Evolutionary conservation across 2,888 invertebrate genomes (phyloP), one percentile per base, ranked within the genome.

Genomic region (Caenorhabditis becei): DNA sequence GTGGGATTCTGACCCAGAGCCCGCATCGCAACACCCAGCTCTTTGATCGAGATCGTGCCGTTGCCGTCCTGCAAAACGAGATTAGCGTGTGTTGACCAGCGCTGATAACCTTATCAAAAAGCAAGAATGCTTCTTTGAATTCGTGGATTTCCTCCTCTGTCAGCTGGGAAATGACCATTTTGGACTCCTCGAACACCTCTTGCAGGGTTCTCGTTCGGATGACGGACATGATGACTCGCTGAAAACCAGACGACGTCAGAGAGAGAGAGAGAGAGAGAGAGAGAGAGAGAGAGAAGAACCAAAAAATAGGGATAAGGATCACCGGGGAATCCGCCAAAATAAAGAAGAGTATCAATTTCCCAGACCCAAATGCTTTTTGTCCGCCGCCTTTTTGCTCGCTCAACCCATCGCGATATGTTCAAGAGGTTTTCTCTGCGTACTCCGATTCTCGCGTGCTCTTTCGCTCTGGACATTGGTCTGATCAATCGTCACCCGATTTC

Each of bases 1-100:
- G 86, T 86, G 5, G 86, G 86, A 61, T 86, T 86, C 59, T 86
- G 86, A n/a, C 86, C 86, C 11, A 86, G 65, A 4, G 86, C 82
- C 56, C 86, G 62, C 86, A 86, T 86, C 8, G 86, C 86, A 1
- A 82, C 78, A 14, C 86, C 86, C 67, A 86, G 58, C 70, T 86
- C 86, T 58, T 86, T 84, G 41, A 81, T 86, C 11, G 84, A 84
- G 54, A 86, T 86, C 28, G 86, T 86, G 16, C 86, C 86, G 47
- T 86, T 83, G 41, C 83, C 86, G 51, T 86, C 86, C 77, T 85
- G 20, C 54, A 63, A 70, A 20, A 16, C n/a, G 1, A 56, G 26
- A 56, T 24, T 32, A 41, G 35, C 35, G 35, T n/a, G n/a, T n/a
- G n/a, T n/a, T n/a, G n/a, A n/a, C n/a, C n/a, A n/a, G 14, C 28